Conservation (phyloP, 2,113 vertebrate genomes). For the Bothrops jararaca region DNA sequence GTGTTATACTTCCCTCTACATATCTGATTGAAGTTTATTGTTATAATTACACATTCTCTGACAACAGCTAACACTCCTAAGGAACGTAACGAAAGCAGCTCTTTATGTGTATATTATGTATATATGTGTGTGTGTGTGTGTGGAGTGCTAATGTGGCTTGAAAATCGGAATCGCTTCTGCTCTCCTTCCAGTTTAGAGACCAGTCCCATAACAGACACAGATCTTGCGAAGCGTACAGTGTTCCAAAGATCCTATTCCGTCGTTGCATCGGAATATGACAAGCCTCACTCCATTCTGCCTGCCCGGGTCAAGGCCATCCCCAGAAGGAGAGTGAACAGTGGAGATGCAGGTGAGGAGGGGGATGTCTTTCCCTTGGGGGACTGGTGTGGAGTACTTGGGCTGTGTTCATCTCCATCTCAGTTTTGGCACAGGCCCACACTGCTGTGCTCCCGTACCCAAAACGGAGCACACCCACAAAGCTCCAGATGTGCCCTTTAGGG, state of each 20-base stretch:
- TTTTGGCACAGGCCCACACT: neutral
- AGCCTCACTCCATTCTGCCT: conserved; percentile 93
- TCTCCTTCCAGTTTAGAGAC: conserved; percentile 85
- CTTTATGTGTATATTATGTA: neutral
- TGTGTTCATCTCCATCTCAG: neutral
- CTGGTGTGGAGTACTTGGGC: neutral
- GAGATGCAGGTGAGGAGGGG: conserved; percentile 85
- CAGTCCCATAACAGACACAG: conserved; percentile 95
- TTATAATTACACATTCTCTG: neutral
- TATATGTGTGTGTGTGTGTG: neutral
- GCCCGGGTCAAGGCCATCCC: conserved; percentile 94
- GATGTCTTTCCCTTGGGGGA: neutral
- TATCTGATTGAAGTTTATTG: neutral
- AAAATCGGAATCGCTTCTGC: neutral
- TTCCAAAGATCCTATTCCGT: conserved; percentile 98
- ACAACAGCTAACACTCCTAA: neutral
- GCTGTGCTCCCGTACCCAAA: neutral
- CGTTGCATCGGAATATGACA: conserved; percentile 97
- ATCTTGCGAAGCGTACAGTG: conserved; percentile 93
- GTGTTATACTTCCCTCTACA: neutral
- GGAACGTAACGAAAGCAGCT: neutral
- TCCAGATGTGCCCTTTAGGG: neutral
- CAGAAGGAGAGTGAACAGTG: conserved; percentile 93
- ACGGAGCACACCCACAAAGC: neutral
- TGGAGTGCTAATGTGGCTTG: neutral